Evolutionary conservation across 2,888 invertebrate species (phyloP).

Genomic region (Ornithoptera alexandrae): DNA sequence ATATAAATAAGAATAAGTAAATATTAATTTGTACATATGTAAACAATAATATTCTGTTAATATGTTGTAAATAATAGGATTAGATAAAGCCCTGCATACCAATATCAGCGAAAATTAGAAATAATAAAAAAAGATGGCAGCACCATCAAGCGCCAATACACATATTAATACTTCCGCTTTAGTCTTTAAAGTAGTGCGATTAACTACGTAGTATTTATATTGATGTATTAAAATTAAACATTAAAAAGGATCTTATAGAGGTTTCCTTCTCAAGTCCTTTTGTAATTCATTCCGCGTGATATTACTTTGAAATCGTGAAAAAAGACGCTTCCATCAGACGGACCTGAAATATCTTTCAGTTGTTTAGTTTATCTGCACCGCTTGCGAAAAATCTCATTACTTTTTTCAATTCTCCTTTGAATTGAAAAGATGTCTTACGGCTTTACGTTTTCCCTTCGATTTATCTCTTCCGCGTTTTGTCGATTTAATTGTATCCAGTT

Average conservation of each 20-base stretch:
- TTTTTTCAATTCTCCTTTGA: conserved; percentile 24
- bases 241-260: not conserved
- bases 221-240: not conserved
- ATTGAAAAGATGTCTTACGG: conserved; percentile 28
- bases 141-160: too few relatives aligned
- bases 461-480: conserved; percentile 23
- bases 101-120: too few relatives aligned
- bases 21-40: too few relatives aligned
- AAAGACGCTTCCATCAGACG: conserved; percentile 1
- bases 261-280: not conserved
- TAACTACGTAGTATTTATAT: too few relatives aligned
- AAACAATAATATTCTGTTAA: too few relatives aligned
- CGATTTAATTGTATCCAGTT: conserved; percentile 21
- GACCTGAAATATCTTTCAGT: conserved; percentile 12
- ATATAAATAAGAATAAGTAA: too few relatives aligned
- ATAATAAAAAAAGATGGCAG: too few relatives aligned
- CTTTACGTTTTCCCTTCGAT: conserved; percentile 21
- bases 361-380: conserved; percentile 26
- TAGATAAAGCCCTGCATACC: too few relatives aligned
- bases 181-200: too few relatives aligned
- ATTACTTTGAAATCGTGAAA: not conserved
- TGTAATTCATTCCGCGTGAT: not conserved
- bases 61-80: too few relatives aligned
- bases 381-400: conserved; percentile 27
- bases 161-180: too few relatives aligned